Base-by-base conservation (phyloP, 2,113 vertebrate species). In the Perca fluviatilis region DNA sequence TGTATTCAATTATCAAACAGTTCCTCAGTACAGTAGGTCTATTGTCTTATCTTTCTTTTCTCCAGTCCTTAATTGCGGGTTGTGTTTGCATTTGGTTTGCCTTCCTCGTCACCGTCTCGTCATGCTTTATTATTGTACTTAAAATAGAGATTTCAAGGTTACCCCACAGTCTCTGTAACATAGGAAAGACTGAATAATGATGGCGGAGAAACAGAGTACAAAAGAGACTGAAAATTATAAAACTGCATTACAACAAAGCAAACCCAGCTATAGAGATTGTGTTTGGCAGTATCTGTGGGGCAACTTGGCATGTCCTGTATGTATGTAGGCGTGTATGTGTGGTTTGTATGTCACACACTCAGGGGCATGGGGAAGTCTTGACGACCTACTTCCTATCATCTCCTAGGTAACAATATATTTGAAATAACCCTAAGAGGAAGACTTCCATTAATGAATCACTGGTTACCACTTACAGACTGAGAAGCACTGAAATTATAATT, bases 341-440 rank as follows among this genome's bases (percentile, higher is more conserved):
- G 25, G 56, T 51, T 54, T 72, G 65, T 81, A 57, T 71, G 80
- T 79, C 74, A 62, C 74, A 62, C 67, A 75, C 14, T 83, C 13
- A 13, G 62, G 76, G 62, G 66, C 64, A 70, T 54, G 63, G 58
- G 61, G 46, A 74, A 65, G 57, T 65, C 58, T 88, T 71, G 60
- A 70, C 74, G 86, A 82, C 84, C 89, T 90, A 89, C 66, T 89
- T 95, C 78, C 76, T 84, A 8, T 90, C 46, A 81, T 93, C 85
- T 82, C 92, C 88, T 75, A 83, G 88, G 87, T 87, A 92, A 93
- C 90, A 51, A 62, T 70, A 85, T 74, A 64, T 66, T 82, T 86
- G 71, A 82, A 80, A 78, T 74, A 62, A 66, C 53, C 65, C 74
- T 53, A 62, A 75, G 64, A 87, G 66, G 19, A 58, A 54, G 49